These are phyloP conservation scores for Taenaris catops DNA, from an alignment of 2,888 invertebrate genomes.

Conservation along the genomic window DNA sequence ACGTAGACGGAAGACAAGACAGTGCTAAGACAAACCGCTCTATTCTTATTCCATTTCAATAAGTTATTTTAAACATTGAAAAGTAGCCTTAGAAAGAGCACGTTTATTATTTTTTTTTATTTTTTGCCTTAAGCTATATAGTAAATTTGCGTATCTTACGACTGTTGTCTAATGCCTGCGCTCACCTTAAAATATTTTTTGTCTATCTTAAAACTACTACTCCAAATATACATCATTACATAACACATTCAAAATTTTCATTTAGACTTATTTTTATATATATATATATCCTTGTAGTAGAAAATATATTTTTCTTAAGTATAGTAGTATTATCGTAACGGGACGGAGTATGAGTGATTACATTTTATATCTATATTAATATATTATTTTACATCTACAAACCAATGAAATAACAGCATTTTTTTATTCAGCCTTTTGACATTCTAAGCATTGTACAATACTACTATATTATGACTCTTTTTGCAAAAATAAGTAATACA, in stretches of 20 bases:
- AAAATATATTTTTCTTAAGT: conserved; percentile 31
- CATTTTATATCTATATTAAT: conserved; percentile 26
- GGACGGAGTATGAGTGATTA: conserved; percentile 31
- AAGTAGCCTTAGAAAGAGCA: too few relatives aligned
- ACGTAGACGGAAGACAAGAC: conserved; percentile 16
- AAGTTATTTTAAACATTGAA: too few relatives aligned
- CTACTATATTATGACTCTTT: too few relatives aligned
- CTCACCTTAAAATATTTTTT: conserved; percentile 8
- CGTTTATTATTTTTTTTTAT: too few relatives aligned
- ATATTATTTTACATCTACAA: conserved; percentile 40
- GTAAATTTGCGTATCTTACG: neutral
- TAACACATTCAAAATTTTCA: conserved; percentile 29
- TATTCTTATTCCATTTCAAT: neutral
- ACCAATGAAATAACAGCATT: conserved; percentile 30
- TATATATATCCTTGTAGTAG: conserved; percentile 23
- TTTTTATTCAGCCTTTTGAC: too few relatives aligned
- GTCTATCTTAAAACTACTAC: conserved; percentile 12
- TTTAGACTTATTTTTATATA: conserved; percentile 26
- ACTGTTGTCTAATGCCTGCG: conserved; percentile 13
- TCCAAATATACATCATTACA: conserved; percentile 26
- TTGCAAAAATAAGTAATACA: too few relatives aligned
- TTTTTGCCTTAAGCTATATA: too few relatives aligned
- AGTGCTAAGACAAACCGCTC: neutral
- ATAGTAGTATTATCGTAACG: conserved; percentile 26
- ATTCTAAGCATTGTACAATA: too few relatives aligned